These are phyloP conservation scores for Naso thynnoides DNA, from an alignment of 2,797 vertebrate species.

Conservation along the genomic window DNA sequence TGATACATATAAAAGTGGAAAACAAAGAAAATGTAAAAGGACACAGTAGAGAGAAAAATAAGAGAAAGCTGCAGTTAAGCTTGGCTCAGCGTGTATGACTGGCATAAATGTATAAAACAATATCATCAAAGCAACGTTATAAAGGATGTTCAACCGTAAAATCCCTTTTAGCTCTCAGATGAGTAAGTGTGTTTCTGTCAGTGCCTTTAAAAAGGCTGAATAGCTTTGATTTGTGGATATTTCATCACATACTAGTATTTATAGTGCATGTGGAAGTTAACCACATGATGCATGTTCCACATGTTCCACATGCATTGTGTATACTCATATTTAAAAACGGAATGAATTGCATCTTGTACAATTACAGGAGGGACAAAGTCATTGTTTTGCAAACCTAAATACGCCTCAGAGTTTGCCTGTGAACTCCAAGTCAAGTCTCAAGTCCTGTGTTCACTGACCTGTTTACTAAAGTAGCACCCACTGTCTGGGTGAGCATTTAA, in stretches of 20 bases:
- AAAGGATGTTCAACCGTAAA: conserved; percentile 33
- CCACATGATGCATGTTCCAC: neutral
- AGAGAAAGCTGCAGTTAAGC: conserved; percentile 18
- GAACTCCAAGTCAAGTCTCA: neutral
- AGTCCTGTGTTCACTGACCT: neutral
- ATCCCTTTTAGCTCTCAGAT: conserved; percentile 18
- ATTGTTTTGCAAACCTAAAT: neutral
- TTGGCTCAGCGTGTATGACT: conserved; percentile 10
- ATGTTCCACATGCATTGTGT: neutral
- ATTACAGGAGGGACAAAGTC: neutral
- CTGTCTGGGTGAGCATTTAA: neutral
- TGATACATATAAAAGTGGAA: neutral
- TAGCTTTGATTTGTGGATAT: conserved; percentile 7
- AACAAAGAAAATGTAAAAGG: conserved; percentile 13
- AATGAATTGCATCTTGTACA: neutral
- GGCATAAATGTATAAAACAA: conserved; percentile 20
- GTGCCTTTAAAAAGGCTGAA: neutral
- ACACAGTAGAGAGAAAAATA: conserved; percentile 2
- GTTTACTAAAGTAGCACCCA: neutral
- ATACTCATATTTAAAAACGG: neutral
- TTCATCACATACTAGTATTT: neutral
- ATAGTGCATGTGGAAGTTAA: neutral
- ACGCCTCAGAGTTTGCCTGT: neutral
- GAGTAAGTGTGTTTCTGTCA: conserved; percentile 10
- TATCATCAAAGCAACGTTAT: conserved; percentile 35